Base-by-base conservation (phyloP, 1,140 invertebrate genomes). In the Megalonaias nervosa region DNA sequence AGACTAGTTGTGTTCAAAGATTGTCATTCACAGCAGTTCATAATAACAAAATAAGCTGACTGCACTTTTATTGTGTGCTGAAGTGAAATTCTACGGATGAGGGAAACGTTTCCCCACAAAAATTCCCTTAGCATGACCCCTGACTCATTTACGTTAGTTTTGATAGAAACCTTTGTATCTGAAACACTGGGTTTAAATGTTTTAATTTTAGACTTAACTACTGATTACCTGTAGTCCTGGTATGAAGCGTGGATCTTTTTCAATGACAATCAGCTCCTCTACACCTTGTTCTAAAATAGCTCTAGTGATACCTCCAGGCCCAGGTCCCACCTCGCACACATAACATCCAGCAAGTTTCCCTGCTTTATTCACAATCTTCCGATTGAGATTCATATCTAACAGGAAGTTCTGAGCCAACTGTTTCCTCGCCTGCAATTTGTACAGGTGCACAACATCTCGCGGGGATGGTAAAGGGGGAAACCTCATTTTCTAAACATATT, bases 321-420 rank as follows among this genome's bases (percentile, higher is more conserved):
- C 98, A 96, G 55, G 99, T 95, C 99, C 99, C 13, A 99, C 95
- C 93, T 99, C 98, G 80, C 96, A 94, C 0, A 99, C 96, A 87
- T 91, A 92, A 72, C 92, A 88, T 71, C 92, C 81, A n/a, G 84
- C 82, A 58, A 90, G 68, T 19, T 80, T 81, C 17, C 90, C 89
- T 21, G 96, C 94, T 31, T 93, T 93, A 77, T 93, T 94, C 0
- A 98, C 95, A 82, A 99, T 95, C 92, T 95, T 97, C 85, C 95
- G 94, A 5, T 94, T 95, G 2, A 99, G 83, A 66, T 94, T 93
- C 87, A 95, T 94, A 90, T 99, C 95, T 91, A 99, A 93, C 0
- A 99, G 90, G 92, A 99, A 99, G 90, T 99, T 99, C 89, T 99
- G 99, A 1, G 97, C 98, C 9, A 99, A 91, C 82, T 97, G 94